Evolutionary conservation across 2,888 invertebrate species (phyloP), one percentile per base, ranked within the genome.

Genomic region (Dinocampus coccinellae): DNA sequence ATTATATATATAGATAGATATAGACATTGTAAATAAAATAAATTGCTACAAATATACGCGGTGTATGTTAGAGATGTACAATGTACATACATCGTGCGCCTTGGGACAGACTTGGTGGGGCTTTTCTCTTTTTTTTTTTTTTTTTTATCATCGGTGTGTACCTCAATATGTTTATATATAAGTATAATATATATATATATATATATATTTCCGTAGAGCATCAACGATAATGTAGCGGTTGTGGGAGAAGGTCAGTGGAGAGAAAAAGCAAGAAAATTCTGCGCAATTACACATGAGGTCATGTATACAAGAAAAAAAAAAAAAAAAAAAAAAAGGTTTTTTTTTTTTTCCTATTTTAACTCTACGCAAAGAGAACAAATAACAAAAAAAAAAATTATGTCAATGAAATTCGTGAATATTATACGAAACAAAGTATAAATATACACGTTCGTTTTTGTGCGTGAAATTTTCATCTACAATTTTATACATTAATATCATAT

Each of bases 201-300:
- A 36, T 36, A 39, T 39, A 39, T 39, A 39, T 39, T 58, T 58
- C 58, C 58, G 33, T 33, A 9, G 58, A 33, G 29, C 33, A 29
- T 33, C 33, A 58, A 58, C 33, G 33, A 58, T 47, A 47, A 47
- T 47, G 16, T 33, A 20, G 16, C 58, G 58, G 58, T 58, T 58
- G 7, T 33, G 10, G 6, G 58, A 58, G 58, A 58, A 58, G 58
- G 58, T 58, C 58, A 58, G 33, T 33, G n/a, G 4, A 16, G 16
- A 58, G 57, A 42, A 57, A 57, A 29, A 57, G n/a, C 29, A n/a
- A 57, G 58, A 58, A 58, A 58, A 34, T 33, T 58, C 33, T 47
- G 6, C 47, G 47, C 47, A 47, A 16, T 47, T 47, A 47, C 16
- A 16, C 47, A 47, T 20, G n/a, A 16, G 47, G 7, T 47, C 20